A percentile compares a stretch with the other conserved stretches of the same genome.
Evolutionary conservation across 2,888 invertebrate species (phyloP).

Genomic region (Pharmacophagus antenor): DNA sequence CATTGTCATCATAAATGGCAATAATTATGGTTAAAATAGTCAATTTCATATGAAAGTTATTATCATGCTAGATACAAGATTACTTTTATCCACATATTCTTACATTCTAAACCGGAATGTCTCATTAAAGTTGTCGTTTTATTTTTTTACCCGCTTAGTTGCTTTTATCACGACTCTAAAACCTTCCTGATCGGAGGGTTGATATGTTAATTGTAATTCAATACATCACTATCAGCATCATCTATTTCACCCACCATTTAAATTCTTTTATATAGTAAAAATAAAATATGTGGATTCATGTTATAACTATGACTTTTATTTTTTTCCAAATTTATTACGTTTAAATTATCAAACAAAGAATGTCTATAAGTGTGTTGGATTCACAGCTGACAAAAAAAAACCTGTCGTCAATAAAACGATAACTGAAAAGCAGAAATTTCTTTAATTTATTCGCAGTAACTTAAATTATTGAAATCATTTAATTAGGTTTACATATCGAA

Average conservation of each 20-base stretch:
- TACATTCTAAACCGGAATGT: conserved; percentile 57
- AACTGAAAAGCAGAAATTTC: neutral
- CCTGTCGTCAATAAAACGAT: neutral
- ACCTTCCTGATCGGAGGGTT: conserved; percentile 57
- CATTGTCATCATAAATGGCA: no score
- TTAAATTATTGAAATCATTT: no score
- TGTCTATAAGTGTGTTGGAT: neutral
- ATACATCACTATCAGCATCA: conserved; percentile 60
- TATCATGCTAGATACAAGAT: conserved; percentile 52
- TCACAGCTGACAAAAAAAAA: neutral
- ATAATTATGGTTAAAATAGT: neutral
- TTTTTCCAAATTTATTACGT: no score
- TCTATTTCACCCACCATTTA: conserved; percentile 49
- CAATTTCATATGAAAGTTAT: conserved; percentile 47
- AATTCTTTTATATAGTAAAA: conserved; percentile 27
- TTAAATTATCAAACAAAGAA: no score
- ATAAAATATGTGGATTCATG: no score
- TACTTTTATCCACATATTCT: conserved; percentile 49
- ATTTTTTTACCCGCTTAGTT: conserved; percentile 62
- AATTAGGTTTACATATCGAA: no score
- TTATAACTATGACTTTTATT: no score
- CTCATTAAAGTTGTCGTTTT: conserved; percentile 73
- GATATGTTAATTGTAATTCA: conserved; percentile 75
- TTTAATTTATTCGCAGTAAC: no score
- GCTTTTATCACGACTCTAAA: conserved; percentile 68